phyloP scores from a whole-genome alignment of 2,888 invertebrate genomes.

The Eristalinus aeneus region DNA sequence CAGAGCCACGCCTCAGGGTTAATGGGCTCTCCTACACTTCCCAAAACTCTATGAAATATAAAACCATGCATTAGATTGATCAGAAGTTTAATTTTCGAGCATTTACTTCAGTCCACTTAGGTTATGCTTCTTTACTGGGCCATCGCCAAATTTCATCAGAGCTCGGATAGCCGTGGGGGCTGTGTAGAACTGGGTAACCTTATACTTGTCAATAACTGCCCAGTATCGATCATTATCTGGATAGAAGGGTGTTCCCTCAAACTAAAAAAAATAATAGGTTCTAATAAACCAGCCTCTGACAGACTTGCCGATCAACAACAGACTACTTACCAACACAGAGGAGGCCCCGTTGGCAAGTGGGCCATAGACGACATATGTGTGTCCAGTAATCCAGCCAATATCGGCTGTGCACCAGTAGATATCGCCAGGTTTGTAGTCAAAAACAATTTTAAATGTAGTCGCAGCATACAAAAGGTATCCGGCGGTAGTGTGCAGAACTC shows the following conservation, averaged over 20 bases:
- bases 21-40: conserved; percentile 99
- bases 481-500: conserved; percentile 96
- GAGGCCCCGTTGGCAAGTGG: conserved; percentile 97
- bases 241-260: conserved; percentile 98
- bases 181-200: conserved; percentile 97
- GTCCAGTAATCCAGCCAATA: conserved; percentile 98
- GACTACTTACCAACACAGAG: conserved; percentile 90
- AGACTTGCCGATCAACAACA: neutral
- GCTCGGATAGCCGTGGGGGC: conserved; percentile 98
- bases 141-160: conserved; percentile 96
- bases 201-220: conserved; percentile 95
- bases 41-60: conserved; percentile 87
- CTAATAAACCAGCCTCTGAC: neutral
- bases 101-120: conserved; percentile 78
- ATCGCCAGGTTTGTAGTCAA: conserved; percentile 93
- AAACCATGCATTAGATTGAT: neutral
- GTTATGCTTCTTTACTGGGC: conserved; percentile 87
- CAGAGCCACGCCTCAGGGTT: conserved; percentile 99
- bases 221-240: conserved; percentile 97
- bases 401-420: conserved; percentile 97
- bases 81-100: neutral
- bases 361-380: conserved; percentile 96
- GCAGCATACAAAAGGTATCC: conserved; percentile 97
- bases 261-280: conserved; percentile 83
- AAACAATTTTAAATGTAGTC: conserved; percentile 97